Evolutionary conservation across 2,888 invertebrate genomes (phyloP).

Genomic region (Nymphalis urticae): DNA sequence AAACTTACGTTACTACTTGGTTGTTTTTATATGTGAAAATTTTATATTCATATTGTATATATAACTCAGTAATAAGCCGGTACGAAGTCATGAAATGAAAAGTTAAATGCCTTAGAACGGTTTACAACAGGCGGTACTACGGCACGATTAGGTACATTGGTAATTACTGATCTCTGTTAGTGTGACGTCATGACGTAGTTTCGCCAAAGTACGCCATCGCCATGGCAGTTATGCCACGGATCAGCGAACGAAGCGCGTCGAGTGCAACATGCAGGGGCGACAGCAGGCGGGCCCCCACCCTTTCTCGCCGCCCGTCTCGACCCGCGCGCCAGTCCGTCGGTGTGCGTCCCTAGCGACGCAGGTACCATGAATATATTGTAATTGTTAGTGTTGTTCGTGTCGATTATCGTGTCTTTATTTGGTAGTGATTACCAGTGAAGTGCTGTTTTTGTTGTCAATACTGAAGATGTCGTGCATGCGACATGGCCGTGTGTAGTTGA

Average conservation of each 20-base stretch:
- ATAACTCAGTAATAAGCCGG: too few species aligned
- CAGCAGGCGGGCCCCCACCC: slow-evolving; percentile 71
- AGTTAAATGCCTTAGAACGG: not conserved
- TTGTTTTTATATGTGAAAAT: not conserved
- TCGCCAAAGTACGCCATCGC: slow-evolving; percentile 43
- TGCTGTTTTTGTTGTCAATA: slow-evolving; percentile 54
- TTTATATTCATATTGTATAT: not conserved
- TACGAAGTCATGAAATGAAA: not conserved
- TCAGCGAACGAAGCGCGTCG: slow-evolving; percentile 53
- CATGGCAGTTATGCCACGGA: slow-evolving; percentile 47
- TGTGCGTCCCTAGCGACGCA: slow-evolving; percentile 77
- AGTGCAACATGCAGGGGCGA: slow-evolving; percentile 71
- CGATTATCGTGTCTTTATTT: slow-evolving; percentile 70
- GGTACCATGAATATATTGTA: slow-evolving; percentile 58
- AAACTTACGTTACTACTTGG: too few species aligned
- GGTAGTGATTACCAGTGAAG: slow-evolving; percentile 61
- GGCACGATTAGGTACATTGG: slow-evolving; percentile 8
- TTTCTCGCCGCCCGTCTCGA: slow-evolving; percentile 53
- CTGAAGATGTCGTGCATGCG: slow-evolving; percentile 60
- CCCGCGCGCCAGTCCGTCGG: slow-evolving; percentile 70
- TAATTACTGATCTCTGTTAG: slow-evolving; percentile 40
- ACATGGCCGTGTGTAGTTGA: slow-evolving; percentile 77
- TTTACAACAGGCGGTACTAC: slow-evolving; percentile 3
- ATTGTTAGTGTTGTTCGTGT: slow-evolving; percentile 43
- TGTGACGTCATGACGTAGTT: slow-evolving; percentile 48